These are phyloP conservation scores for Cynodonichthys magdalenae DNA, from an alignment of 2,797 vertebrate genomes.

Conservation along the genomic window DNA sequence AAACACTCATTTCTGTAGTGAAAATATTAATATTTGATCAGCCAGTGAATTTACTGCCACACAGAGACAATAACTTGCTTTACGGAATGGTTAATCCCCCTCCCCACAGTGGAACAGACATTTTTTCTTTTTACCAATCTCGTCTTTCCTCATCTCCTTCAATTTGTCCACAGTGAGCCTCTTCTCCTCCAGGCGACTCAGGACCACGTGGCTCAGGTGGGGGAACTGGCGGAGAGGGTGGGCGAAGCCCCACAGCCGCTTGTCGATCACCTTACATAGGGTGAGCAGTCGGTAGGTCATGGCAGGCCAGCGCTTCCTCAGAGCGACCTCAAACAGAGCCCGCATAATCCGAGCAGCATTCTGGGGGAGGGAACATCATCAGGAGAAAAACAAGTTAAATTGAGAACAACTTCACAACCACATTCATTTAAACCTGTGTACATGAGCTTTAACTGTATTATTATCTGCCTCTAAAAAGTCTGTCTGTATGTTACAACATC, in stretches of 20 bases:
- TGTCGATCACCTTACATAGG: constrained; percentile 96
- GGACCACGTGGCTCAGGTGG: constrained; percentile 83
- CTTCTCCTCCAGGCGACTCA: constrained; percentile 91
- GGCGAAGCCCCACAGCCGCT: constrained; percentile 92
- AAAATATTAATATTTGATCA: too few relatives aligned
- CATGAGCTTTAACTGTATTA: too few relatives aligned
- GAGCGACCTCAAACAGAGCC: constrained; percentile 95
- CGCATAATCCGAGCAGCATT: constrained; percentile 96
- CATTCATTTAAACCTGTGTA: not conserved
- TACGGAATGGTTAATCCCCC: not conserved
- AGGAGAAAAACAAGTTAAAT: not conserved
- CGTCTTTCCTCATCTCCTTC: constrained; percentile 97
- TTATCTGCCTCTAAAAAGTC: too few relatives aligned
- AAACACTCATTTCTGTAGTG: too few relatives aligned
- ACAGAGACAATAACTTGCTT: too few relatives aligned
- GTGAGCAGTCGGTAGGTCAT: constrained; percentile 96
- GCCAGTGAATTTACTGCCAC: too few relatives aligned
- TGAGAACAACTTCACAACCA: not conserved
- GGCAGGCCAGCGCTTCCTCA: constrained; percentile 94
- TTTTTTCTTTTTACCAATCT: constrained; percentile 87
- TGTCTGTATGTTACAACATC: too few relatives aligned
- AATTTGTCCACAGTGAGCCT: constrained; percentile 94
- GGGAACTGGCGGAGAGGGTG: constrained; percentile 95
- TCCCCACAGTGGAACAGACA: not conserved
- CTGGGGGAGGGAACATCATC: constrained; percentile 65